Evolutionary conservation across 2,888 invertebrate genomes (phyloP).

Genomic region (Sepiola atlantica): DNA sequence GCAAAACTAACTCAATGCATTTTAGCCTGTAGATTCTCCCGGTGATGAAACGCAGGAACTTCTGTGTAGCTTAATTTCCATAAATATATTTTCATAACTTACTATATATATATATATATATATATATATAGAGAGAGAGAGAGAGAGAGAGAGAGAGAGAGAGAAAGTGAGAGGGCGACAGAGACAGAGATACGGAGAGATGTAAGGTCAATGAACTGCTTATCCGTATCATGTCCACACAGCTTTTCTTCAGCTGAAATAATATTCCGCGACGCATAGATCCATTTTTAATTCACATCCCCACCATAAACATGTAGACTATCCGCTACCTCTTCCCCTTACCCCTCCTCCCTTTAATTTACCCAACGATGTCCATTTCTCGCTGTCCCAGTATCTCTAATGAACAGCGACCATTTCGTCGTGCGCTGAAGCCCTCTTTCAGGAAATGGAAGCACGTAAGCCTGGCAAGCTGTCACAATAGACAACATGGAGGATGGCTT

Average conservation of each 20-base stretch:
- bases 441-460: background rate
- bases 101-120: no score
- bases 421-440: background rate
- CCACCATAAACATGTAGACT: background rate
- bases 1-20: no score
- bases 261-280: background rate
- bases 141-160: background rate
- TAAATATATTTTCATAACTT: no score
- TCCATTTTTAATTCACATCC: background rate
- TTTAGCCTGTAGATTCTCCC: no score
- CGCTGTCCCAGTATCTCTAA: conserved; percentile 3
- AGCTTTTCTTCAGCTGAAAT: background rate
- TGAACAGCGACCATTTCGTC: conserved; percentile 1
- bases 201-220: background rate
- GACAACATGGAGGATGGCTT: background rate
- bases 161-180: no score
- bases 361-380: background rate
- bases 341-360: background rate
- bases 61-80: no score
- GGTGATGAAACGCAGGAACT: no score
- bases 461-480: background rate
- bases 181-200: no score
- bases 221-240: background rate
- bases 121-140: background rate
- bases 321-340: background rate